Evolutionary conservation across 1,140 invertebrate species (phyloP), one percentile per base, ranked within the genome.

Genomic region (Caenorhabditis inopinata): DNA sequence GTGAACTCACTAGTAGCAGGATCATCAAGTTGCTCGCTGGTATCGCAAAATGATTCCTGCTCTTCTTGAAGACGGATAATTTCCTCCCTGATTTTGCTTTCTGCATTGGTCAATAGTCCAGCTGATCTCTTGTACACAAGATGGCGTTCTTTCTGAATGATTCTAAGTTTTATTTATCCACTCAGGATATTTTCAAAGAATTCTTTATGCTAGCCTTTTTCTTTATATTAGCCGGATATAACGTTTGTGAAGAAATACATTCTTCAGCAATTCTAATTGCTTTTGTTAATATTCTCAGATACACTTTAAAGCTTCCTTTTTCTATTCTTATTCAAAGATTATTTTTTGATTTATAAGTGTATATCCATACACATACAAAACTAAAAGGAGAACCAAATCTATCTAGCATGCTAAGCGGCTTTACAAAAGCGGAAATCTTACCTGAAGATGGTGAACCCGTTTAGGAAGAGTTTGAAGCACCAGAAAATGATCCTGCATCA

Each of bases 381-480:
- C n/a, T n/a, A n/a, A n/a, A n/a, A n/a, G n/a, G n/a, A n/a, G n/a
- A n/a, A n/a, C n/a, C n/a, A n/a, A n/a, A n/a, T n/a, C n/a, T n/a
- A n/a, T n/a, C n/a, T n/a, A n/a, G n/a, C n/a, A n/a, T n/a, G n/a
- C 48, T 80, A 46, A 29, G 45, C 38, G 3, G 35, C 47, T 53
- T 78, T 27, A 29, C 16, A n/a, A 29, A 12, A 47, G 18, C 12
- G 29, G 25, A 62, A 38, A 42, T 5, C 75, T 35, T 46, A 85
- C 81, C 76, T 85, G 85, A 18, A 78, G 62, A 74, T 85, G 73
- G n/a, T 79, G 35, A n/a, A 84, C 73, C 38, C 86, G 27, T 58
- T 82, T 76, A 1, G 87, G 87, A 23, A 88, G 35, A n/a, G 87
- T 85, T 78, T 88, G 87, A n/a, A 88, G 47, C 18, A 88, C 81